Base-by-base conservation (phyloP, 2,888 invertebrate genomes). In the Mythimna loreyi region DNA sequence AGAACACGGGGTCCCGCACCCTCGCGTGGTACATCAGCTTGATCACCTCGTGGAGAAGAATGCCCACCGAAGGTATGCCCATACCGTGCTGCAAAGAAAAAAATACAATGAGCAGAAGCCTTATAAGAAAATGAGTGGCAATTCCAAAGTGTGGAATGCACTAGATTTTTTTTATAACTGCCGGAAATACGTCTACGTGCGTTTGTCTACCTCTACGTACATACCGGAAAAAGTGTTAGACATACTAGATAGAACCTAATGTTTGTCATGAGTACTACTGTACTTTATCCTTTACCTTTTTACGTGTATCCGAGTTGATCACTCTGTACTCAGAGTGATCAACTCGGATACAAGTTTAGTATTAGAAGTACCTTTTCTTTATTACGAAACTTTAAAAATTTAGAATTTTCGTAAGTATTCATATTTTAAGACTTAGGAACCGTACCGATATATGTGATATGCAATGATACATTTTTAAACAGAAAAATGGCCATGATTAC, bases 51-150 rank as follows among this genome's bases (percentile, higher is more conserved):
- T 99, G 99, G 70, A 99, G 97, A 65, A 99, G 96, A 83, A 99
- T 99, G 62, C 99, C 98, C 66, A 99, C 97, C 0, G 99, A 99
- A 7, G 99, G 99, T 65, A 98, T 98, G 7, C 99, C 99, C 98
- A 99, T 99, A 69, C 99, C 99, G 90, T 99, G 99, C 98, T 99
- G 95, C 1, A 90, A 88, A 62, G 6, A 58, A 58, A 55, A 64
- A 4, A 21, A 1, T 7, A 11, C 4, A 23, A 23, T 49, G 11
- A 62, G 1, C 21, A n/a, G 13, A 43, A 43, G 2, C 43, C 43
- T n/a, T 8, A 19, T 45, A 7, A 45, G n/a, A 45, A 43, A 45
- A 45, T 45, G 43, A 19, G 43, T 45, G 43, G n/a, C n/a, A n/a
- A 45, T 19, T 45, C 43, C 2, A 2, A 2, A 45, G 43, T 45